Conservation (phyloP, 2,797 vertebrate species). For the Acomys russatus region DNA sequence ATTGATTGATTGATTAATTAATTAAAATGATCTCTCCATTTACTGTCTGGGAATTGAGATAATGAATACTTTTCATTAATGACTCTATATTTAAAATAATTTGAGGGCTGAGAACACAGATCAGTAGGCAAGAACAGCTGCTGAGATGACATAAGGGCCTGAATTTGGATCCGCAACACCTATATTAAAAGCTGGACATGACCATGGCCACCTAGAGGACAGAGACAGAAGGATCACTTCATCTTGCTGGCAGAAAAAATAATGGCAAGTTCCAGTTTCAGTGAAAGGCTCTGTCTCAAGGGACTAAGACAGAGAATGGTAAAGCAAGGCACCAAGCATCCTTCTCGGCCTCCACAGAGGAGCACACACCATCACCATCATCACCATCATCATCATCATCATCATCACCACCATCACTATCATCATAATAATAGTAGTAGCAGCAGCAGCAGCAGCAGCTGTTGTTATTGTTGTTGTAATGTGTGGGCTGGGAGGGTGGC, state of each 20-base stretch:
- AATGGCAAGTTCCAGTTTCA: background rate
- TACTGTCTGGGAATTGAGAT: background rate
- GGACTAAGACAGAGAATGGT: background rate
- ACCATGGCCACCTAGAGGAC: too few relatives aligned
- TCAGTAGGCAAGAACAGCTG: background rate
- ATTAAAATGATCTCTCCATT: background rate
- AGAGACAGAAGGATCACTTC: background rate
- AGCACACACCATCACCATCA: background rate
- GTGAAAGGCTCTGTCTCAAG: background rate
- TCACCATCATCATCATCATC: too few relatives aligned
- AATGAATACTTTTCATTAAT: background rate
- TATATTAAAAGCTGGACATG: background rate
- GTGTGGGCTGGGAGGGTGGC: too few relatives aligned
- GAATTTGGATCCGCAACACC: background rate
- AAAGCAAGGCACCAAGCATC: background rate
- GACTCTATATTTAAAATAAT: constrained; percentile 26
- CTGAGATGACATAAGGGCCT: background rate
- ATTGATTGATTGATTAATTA: too few relatives aligned
- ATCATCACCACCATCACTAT: too few relatives aligned
- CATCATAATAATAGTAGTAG: background rate
- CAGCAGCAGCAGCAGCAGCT: too few relatives aligned
- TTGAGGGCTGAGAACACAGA: background rate
- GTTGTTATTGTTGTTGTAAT: background rate
- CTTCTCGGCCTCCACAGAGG: background rate
- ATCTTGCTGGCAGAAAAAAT: background rate